Conservation (phyloP, 1,140 invertebrate genomes). For the Drosophila mauritiana region DNA sequence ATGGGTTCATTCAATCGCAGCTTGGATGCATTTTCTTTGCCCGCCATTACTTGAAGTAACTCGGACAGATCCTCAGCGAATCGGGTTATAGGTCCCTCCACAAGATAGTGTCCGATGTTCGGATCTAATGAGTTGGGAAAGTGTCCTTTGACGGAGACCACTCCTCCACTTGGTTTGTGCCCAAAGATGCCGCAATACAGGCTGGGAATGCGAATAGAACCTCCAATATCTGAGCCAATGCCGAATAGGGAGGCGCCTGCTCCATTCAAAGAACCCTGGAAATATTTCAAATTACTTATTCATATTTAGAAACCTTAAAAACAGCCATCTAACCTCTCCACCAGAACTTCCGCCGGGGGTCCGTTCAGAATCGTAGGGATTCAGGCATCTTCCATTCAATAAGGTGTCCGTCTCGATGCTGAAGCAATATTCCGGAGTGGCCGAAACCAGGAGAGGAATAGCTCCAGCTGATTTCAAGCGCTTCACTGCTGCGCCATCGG, state of each 20-base stretch:
- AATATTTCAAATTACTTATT: not conserved
- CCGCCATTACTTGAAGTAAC: constrained; percentile 87
- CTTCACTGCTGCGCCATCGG: constrained; percentile 88
- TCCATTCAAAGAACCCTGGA: constrained; percentile 88
- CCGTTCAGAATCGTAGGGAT: constrained; percentile 90
- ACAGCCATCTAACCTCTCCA: constrained; percentile 87
- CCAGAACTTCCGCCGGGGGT: constrained; percentile 91
- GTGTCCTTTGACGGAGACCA: constrained; percentile 87
- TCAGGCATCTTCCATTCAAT: constrained; percentile 90
- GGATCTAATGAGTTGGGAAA: constrained; percentile 85
- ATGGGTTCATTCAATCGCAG: constrained; percentile 85
- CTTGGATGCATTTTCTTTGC: constrained; percentile 68
- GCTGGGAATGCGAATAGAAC: constrained; percentile 94
- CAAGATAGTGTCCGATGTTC: constrained; percentile 85
- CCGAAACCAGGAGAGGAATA: constrained; percentile 91
- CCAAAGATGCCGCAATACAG: constrained; percentile 95
- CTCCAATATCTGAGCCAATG: constrained; percentile 93
- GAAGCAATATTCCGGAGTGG: constrained; percentile 91
- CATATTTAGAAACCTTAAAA: not conserved
- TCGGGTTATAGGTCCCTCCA: constrained; percentile 91
- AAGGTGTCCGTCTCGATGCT: constrained; percentile 90
- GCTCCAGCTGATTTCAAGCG: constrained; percentile 88
- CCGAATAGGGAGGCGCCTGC: constrained; percentile 69
- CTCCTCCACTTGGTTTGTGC: constrained; percentile 91
- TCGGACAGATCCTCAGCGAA: constrained; percentile 91